phyloP scores from a whole-genome alignment of 2,888 invertebrate species.

The Argyresthia albistria region DNA sequence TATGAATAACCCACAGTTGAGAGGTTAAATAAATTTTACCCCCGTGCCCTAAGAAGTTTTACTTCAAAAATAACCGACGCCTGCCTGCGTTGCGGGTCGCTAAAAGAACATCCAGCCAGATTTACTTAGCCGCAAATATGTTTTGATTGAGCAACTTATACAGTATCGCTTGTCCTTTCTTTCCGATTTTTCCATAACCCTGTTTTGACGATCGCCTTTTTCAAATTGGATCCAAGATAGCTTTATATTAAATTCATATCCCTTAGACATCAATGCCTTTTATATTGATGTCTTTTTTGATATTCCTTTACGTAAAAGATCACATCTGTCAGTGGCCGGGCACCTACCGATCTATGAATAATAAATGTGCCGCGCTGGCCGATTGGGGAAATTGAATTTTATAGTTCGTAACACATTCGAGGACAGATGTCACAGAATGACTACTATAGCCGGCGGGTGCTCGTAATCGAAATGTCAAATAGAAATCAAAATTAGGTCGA shows the following conservation, averaged over 20 bases:
- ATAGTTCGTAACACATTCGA: constrained; percentile 68
- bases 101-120: too few relatives aligned
- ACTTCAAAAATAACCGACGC: too few relatives aligned
- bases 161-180: constrained; percentile 6
- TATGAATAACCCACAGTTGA: too few relatives aligned
- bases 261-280: constrained; percentile 44
- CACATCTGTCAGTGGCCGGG: constrained; percentile 68
- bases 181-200: constrained; percentile 22
- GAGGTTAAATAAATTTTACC: too few relatives aligned
- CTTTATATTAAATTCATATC: constrained; percentile 52
- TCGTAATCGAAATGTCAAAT: constrained; percentile 69
- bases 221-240: constrained; percentile 32
- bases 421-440: constrained; percentile 71
- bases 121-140: too few relatives aligned
- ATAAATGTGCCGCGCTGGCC: constrained; percentile 63
- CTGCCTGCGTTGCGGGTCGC: too few relatives aligned
- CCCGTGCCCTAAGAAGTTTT: too few relatives aligned
- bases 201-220: constrained; percentile 23
- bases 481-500: constrained; percentile 72
- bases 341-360: constrained; percentile 67
- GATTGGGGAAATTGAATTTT: constrained; percentile 73
- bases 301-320: constrained; percentile 70
- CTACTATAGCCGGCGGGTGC: constrained; percentile 48
- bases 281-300: constrained; percentile 52
- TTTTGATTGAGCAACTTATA: constrained; percentile 12